phyloP scores from a whole-genome alignment of 2,797 vertebrate species.

The Parambassis ranga region DNA sequence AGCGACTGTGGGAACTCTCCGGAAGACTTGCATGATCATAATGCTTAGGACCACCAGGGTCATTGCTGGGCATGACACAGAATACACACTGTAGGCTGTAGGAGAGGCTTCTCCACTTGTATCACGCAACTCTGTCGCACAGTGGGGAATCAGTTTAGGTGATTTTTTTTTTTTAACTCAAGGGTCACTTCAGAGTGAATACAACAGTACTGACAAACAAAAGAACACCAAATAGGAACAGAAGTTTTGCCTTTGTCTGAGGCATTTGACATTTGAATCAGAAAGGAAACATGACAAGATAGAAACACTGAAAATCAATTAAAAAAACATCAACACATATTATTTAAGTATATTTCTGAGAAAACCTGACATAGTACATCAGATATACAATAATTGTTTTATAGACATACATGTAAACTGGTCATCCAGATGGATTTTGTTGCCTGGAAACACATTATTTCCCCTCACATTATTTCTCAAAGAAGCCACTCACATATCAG shows the following conservation, averaged over 20 bases:
- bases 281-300: slow-evolving; percentile 32
- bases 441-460: slow-evolving; percentile 5
- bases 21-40: slow-evolving; percentile 73
- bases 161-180: slow-evolving; percentile 47
- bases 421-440: background rate
- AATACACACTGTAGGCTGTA: slow-evolving; percentile 34
- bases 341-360: slow-evolving; percentile 35
- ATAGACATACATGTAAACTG: slow-evolving; percentile 42
- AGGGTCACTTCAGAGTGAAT: slow-evolving; percentile 30
- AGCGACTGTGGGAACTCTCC: slow-evolving; percentile 44
- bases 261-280: slow-evolving; percentile 20
- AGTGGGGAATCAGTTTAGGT: slow-evolving; percentile 38
- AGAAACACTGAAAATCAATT: slow-evolving; percentile 31
- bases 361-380: slow-evolving; percentile 40
- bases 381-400: slow-evolving; percentile 38
- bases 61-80: slow-evolving; percentile 32
- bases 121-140: slow-evolving; percentile 37
- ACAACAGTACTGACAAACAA: slow-evolving; percentile 35
- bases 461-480: slow-evolving; percentile 12
- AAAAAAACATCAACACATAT: slow-evolving; percentile 26
- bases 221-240: slow-evolving; percentile 21
- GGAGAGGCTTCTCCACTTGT: slow-evolving; percentile 26
- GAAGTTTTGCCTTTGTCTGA: slow-evolving; percentile 1
- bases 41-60: slow-evolving; percentile 46
- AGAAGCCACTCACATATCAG: background rate